Evolutionary conservation across 2,797 vertebrate species (phyloP).

Genomic region (Dromococcyx pavoninus): DNA sequence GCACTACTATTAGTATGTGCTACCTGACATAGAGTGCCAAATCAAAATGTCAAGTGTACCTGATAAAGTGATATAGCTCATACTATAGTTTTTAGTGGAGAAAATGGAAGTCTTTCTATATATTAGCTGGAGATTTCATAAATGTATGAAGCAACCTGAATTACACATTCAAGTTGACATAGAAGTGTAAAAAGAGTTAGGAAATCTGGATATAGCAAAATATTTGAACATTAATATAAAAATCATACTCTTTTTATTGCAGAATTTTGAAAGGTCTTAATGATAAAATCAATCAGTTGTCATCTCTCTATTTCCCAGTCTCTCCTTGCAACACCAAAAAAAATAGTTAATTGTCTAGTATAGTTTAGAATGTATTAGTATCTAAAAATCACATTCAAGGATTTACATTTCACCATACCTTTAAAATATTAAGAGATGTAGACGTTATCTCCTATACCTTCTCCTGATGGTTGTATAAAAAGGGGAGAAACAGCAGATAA

Average conservation of each 20-base stretch:
- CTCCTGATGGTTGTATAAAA: not conserved
- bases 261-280: not conserved
- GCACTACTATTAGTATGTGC: not conserved
- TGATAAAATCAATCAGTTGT: not conserved
- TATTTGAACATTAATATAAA: not conserved
- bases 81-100: not conserved
- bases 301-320: not conserved
- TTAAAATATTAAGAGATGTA: not conserved
- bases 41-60: not conserved
- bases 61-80: not conserved
- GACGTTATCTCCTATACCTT: not conserved
- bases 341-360: not conserved
- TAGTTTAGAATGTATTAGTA: not conserved
- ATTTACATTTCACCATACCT: not conserved
- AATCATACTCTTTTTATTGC: not conserved
- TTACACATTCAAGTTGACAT: not conserved
- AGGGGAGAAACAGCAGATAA: not conserved
- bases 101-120: not conserved
- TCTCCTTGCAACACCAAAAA: not conserved
- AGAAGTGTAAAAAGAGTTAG: not conserved
- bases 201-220: not conserved
- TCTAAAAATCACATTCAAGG: not conserved
- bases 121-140: not conserved
- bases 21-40: not conserved
- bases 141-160: not conserved